Evolutionary conservation across 2,113 vertebrate genomes (phyloP).

Genomic region (Crotophaga sulcirostris): DNA sequence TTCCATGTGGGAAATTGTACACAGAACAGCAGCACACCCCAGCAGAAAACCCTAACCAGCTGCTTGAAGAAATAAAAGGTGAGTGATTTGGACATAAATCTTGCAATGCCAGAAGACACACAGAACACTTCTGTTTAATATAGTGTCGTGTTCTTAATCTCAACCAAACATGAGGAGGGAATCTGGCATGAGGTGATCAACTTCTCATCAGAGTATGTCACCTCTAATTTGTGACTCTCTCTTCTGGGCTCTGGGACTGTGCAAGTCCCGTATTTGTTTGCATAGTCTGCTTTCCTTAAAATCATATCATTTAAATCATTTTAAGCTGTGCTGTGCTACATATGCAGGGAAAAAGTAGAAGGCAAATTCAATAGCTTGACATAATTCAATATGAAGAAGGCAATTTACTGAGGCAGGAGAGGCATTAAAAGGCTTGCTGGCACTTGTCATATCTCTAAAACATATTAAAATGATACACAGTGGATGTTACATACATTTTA

Average conservation of each 20-base stretch:
- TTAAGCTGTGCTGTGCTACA: not conserved
- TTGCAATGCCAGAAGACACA: not conserved
- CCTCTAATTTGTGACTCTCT: not conserved
- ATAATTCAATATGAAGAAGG: not conserved
- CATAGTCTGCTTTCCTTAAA: not conserved
- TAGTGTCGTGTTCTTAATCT: not conserved
- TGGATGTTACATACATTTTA: not conserved
- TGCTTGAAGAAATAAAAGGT: not conserved
- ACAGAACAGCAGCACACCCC: not conserved
- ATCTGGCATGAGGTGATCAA: not conserved
- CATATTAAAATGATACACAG: not conserved
- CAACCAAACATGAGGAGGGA: not conserved
- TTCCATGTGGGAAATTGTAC: not conserved
- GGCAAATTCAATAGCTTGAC: not conserved
- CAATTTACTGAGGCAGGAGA: not conserved
- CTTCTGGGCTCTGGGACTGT: not conserved
- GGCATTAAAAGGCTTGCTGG: not conserved
- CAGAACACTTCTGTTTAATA: not conserved
- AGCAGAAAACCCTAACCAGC: not conserved
- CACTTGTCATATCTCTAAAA: not conserved
- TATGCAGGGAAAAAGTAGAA: not conserved
- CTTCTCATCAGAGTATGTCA: not conserved
- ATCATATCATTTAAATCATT: too few species aligned
- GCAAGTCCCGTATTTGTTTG: not conserved
- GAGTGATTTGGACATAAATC: not conserved